Evolutionary conservation across 2,797 vertebrate genomes (phyloP).

Genomic region (Columba guinea): DNA sequence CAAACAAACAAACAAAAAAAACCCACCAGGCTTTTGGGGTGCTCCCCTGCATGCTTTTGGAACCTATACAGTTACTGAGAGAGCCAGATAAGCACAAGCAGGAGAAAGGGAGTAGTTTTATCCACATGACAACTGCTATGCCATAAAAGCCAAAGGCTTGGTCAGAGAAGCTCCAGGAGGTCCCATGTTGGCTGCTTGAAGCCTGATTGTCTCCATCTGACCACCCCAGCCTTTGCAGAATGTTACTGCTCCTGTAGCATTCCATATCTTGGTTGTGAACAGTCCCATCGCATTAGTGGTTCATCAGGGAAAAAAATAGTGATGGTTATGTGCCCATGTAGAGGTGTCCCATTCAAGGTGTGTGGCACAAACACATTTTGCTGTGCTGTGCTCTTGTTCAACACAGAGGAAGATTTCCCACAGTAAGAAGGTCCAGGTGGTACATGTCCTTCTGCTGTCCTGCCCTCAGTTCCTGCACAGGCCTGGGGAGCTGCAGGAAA

Average conservation of each 20-base stretch:
- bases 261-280: neutral
- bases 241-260: neutral
- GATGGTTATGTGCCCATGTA: neutral
- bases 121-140: neutral
- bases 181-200: neutral
- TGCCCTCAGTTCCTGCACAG: neutral
- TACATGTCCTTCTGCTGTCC: neutral
- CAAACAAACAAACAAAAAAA: too few relatives aligned
- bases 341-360: neutral
- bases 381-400: neutral
- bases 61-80: neutral
- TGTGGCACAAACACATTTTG: neutral
- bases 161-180: neutral
- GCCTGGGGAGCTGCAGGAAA: neutral
- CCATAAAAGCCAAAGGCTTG: neutral
- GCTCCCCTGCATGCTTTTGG: neutral
- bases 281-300: neutral
- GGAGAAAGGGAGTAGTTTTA: neutral
- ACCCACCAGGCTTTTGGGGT: too few relatives aligned
- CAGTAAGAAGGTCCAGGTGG: neutral
- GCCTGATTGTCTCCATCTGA: neutral
- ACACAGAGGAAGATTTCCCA: neutral
- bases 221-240: neutral
- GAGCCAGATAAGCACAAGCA: neutral
- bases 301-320: neutral